Base-by-base conservation (phyloP, 2,888 invertebrate genomes). In the Dryobotodes eremita region DNA sequence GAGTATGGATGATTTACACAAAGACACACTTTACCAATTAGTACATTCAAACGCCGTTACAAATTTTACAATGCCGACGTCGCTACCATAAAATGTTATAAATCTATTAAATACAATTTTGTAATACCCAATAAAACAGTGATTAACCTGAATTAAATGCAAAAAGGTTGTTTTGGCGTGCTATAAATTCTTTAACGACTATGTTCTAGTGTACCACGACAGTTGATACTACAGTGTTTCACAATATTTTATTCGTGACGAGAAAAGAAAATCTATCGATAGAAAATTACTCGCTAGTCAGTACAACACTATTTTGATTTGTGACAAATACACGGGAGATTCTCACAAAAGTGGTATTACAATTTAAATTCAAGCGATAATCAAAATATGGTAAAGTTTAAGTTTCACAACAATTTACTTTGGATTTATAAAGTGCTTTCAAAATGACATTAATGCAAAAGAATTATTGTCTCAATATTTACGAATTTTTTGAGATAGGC, bases 1-100 rank as follows among this genome's bases (percentile, higher is more conserved):
- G 94, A 94, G 91, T 93, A 95, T 91, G 93, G 92, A 94, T 95
- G 95, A 95, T 92, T 89, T 92, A 94, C 94, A 94, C 91, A 93
- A 88, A 93, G 90, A 93, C 91, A 94, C 90, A 94, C 59, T 89
- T 92, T 92, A 92, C 90, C 91, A 90, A 89, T 91, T 92, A 92
- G 89, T 92, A 94, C 94, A 94, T 90, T 89, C 90, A 93, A 88
- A 86, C 90, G 89, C 88, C 88, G 80, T 75, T 85, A 86, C 86
- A 87, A 85, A 76, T 88, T 77, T 79, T 86, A 86, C 86, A 87
- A 85, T 76, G 85, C 83, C 82, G 90, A 89, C 91, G 89, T 89
- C 87, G 86, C 91, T 92, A 92, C 91, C 88, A 88, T 89, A 83
- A 90, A 92, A 86, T 82, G 86, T 90, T 91, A 91, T 86, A 89